Evolutionary conservation across 2,888 invertebrate genomes (phyloP), one percentile per base, ranked within the genome.

Genomic region (Parnassius mnemosyne): DNA sequence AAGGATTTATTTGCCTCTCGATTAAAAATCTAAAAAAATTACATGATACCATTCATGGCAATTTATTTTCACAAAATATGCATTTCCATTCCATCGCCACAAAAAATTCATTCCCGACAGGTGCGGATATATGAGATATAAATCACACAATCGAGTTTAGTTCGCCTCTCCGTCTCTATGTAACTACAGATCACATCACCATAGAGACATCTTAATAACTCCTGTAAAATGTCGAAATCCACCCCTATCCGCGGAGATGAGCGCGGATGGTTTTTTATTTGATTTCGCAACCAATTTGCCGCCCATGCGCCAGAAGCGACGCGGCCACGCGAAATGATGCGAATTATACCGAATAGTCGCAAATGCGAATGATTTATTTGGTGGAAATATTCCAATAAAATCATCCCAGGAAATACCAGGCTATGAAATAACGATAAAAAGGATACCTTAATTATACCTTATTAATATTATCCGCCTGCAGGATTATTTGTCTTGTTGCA

Each of bases 211-310:
- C 58, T 44, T 46, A 51, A 63, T 58, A 59, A 59, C 44, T 62
- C 11, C 50, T 13, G 12, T 57, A 58, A 50, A 53, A n/a, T 20
- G 50, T 43, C 57, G 42, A 12, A 34, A 55, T 34, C 43, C 55
- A 9, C 61, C 56, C 20, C 50, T 49, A 11, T 10, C 58, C 55
- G 47, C 47, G 71, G 77, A 74, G 77, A 78, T 78, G 78, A 75
- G 75, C 71, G 79, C 71, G 71, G 83, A 82, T 79, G 80, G 79
- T 81, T 87, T 88, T 88, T 88, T 87, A 89, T 89, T 88, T 83
- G 84, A 89, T 88, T 89, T 86, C 83, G 79, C 82, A 82, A 86
- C 83, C 87, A 89, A 89, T 89, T 87, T 87, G 77, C 77, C 72
- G 70, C 69, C 69, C 78, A 74, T 70, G 69, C 74, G 81, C 84